Conservation (phyloP, 2,113 vertebrate genomes). For the Rhinichthys klamathensis region DNA sequence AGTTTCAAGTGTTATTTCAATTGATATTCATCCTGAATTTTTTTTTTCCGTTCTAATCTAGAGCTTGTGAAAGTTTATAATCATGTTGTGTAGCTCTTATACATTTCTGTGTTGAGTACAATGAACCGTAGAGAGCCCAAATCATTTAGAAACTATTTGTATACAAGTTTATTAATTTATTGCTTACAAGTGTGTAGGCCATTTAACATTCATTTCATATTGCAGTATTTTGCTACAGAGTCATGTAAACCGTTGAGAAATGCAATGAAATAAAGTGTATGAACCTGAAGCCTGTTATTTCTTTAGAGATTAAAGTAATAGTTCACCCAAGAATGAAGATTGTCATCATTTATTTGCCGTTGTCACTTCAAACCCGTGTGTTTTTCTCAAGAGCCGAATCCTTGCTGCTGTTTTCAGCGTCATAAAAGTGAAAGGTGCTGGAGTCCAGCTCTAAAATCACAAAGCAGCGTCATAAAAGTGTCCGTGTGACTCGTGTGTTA, state of each 20-base stretch:
- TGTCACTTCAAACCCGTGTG: background rate
- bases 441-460: background rate
- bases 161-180: constrained; percentile 43
- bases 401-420: background rate
- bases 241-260: constrained; percentile 57
- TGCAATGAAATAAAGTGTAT: constrained; percentile 60
- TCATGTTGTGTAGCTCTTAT: constrained; percentile 42
- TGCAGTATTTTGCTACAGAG: constrained; percentile 64
- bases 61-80: constrained; percentile 42
- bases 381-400: no score
- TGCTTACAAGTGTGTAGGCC: constrained; percentile 1
- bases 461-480: no score
- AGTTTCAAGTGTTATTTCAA: constrained; percentile 7
- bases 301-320: constrained; percentile 47
- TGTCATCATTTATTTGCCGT: background rate
- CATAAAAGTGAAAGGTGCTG: background rate
- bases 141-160: constrained; percentile 26
- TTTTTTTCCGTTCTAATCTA: constrained; percentile 34
- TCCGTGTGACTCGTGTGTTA: background rate
- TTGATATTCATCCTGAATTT: background rate
- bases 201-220: constrained; percentile 39
- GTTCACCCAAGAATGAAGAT: constrained; percentile 59
- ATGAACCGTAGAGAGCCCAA: background rate
- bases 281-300: background rate
- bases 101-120: constrained; percentile 14